phyloP scores from a whole-genome alignment of 2,888 invertebrate genomes.

The Chrysolina americana region DNA sequence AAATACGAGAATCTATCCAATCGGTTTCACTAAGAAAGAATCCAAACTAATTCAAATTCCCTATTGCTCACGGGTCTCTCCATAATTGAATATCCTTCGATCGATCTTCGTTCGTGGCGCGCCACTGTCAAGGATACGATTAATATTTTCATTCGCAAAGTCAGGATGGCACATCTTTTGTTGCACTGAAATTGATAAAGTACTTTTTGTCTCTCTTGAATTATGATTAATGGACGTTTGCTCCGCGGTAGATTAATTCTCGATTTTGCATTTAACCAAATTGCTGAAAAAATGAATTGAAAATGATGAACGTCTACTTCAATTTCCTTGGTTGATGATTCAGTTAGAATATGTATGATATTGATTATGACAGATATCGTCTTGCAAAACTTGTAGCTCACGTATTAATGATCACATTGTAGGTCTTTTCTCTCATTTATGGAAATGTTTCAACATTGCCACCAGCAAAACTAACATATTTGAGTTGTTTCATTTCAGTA shows the following conservation, averaged over 20 bases:
- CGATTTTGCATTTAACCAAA: slow-evolving; percentile 46
- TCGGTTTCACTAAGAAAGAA: too few relatives aligned
- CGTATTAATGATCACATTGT: too few relatives aligned
- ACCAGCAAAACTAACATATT: too few relatives aligned
- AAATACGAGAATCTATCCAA: too few relatives aligned
- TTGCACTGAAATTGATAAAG: slow-evolving; percentile 62
- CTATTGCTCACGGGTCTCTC: slow-evolving; percentile 8
- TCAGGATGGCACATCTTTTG: slow-evolving; percentile 53
- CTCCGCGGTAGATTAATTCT: slow-evolving; percentile 54
- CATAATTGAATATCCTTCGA: slow-evolving; percentile 42
- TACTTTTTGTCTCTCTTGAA: slow-evolving; percentile 62
- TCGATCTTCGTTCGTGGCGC: slow-evolving; percentile 33
- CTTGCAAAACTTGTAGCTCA: too few relatives aligned
- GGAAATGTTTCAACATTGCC: too few relatives aligned
- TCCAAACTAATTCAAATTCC: too few relatives aligned
- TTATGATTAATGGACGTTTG: slow-evolving; percentile 57
- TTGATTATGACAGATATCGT: neutral
- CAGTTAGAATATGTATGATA: neutral
- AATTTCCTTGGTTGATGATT: slow-evolving; percentile 21
- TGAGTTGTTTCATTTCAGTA: too few relatives aligned
- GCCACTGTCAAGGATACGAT: slow-evolving; percentile 24
- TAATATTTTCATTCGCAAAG: slow-evolving; percentile 49
- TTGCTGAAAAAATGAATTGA: slow-evolving; percentile 36
- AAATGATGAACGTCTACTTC: slow-evolving; percentile 41
- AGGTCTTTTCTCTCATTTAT: too few relatives aligned